Base-by-base conservation (phyloP, 2,888 invertebrate genomes). In the Chymomyza caudatula region DNA sequence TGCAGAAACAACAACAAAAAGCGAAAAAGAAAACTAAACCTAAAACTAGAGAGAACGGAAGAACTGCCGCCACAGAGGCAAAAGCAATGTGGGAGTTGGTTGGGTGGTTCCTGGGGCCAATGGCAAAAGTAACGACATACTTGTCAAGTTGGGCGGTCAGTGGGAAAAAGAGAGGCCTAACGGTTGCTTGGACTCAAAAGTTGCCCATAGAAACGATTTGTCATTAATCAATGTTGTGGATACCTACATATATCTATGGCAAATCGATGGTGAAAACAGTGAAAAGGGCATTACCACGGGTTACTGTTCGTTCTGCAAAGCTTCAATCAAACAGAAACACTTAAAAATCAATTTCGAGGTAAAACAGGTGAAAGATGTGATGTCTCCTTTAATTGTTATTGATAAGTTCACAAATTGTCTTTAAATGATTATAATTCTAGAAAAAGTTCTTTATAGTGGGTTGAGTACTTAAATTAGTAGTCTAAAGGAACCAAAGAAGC, bases 171-270 rank as follows among this genome's bases (percentile, higher is more conserved):
- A 37, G 29, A 3, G 4, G 5, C 29, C 11, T 2, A 37, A 37
- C 29, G 29, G 29, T 37, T 37, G 47, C 72, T 72, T 66, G 60
- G 64, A 75, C 72, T 71, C 72, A 73, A 69, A 64, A 20, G 13
- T 71, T 78, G 78, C 81, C 81, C 80, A 63, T 66, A 62, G 65
- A 73, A 73, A 76, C 78, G 84, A 80, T 80, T 80, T 81, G 74
- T 76, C 84, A 80, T 81, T 84, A 79, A 80, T 78, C 84, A 79
- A 74, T 74, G 74, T 61, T 72, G 73, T 51, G 65, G 67, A 44
- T 44, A 17, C 15, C 15, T 19, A 47, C 29, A 37, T 25, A 25
- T 47, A 17, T 47, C 2, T 43, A 17, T 15, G 15, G 4, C 47
- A 2, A 15, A 11, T 43, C 15, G 1, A 43, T 47, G 47, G 19